phyloP scores from a whole-genome alignment of 2,113 vertebrate genomes.

The Halichoerus grypus region DNA sequence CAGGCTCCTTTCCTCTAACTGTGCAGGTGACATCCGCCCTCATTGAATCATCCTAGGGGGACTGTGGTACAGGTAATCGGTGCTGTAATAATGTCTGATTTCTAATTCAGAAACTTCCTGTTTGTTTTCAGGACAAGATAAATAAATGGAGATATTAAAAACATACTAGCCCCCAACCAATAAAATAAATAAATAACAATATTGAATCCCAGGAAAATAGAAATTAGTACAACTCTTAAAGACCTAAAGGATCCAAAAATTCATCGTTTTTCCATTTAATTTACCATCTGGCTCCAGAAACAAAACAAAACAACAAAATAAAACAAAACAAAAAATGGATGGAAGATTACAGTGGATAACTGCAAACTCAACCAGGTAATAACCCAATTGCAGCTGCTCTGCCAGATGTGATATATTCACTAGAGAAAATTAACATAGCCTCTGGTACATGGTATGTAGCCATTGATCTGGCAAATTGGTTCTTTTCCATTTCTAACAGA shows the following conservation, averaged over 20 bases:
- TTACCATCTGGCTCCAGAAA: not conserved
- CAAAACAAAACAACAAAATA: not conserved
- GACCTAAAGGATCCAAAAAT: not conserved
- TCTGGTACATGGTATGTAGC: not conserved
- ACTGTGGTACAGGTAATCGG: not conserved
- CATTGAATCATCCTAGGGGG: not conserved
- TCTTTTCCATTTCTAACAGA: constrained; percentile 38
- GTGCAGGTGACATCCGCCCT: not conserved
- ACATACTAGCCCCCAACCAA: not conserved
- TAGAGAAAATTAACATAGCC: constrained; percentile 37
- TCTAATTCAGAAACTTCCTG: not conserved
- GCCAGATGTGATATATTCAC: constrained; percentile 48
- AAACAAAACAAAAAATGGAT: not conserved
- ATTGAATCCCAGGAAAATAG: not conserved
- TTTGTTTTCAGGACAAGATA: not conserved
- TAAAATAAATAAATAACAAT: not conserved
- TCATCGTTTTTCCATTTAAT: not conserved
- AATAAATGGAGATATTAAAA: not conserved
- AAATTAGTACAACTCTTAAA: not conserved
- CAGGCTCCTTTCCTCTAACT: not conserved
- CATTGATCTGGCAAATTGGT: constrained; percentile 34
- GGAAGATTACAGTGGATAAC: not conserved
- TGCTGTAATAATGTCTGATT: not conserved
- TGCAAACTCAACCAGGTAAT: constrained; percentile 7
- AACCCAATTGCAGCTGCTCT: not conserved